phyloP scores from a whole-genome alignment of 2,797 vertebrate species.

The Pangasius djambal region DNA sequence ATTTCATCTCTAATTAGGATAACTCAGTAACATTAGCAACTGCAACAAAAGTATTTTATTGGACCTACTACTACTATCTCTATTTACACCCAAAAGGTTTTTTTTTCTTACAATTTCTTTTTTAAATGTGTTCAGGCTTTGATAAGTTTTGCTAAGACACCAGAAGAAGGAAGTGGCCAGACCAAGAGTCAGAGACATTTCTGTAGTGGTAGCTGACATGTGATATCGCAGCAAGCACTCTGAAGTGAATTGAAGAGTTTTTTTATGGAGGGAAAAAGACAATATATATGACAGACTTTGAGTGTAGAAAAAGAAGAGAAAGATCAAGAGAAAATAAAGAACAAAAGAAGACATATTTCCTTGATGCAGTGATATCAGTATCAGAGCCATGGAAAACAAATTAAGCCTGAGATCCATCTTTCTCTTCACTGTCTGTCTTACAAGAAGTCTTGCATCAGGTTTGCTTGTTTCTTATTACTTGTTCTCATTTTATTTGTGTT shows the following conservation, averaged over 20 bases:
- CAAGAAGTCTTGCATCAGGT: constrained; percentile 62
- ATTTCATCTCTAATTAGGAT: no score
- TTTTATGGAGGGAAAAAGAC: neutral
- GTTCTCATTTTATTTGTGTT: neutral
- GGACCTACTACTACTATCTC: no score
- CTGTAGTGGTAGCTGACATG: neutral
- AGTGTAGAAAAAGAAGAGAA: constrained; percentile 42
- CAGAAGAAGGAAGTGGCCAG: neutral
- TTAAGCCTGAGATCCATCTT: constrained; percentile 53
- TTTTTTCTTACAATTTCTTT: neutral
- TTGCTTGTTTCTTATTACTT: constrained; percentile 45
- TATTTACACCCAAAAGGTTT: no score
- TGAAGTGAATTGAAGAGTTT: constrained; percentile 22
- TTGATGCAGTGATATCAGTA: neutral
- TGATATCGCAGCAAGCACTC: constrained; percentile 6
- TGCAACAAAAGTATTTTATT: no score
- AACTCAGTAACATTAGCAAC: no score
- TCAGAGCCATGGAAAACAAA: constrained; percentile 28
- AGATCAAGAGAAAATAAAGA: constrained; percentile 38
- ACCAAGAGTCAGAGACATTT: neutral
- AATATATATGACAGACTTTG: neutral
- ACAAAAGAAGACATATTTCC: neutral
- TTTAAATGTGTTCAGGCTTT: neutral
- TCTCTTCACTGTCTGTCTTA: constrained; percentile 49
- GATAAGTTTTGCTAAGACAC: neutral